Evolutionary conservation across 2,888 invertebrate genomes (phyloP), one percentile per base, ranked within the genome.

Genomic region (Caenorhabditis plicata): DNA sequence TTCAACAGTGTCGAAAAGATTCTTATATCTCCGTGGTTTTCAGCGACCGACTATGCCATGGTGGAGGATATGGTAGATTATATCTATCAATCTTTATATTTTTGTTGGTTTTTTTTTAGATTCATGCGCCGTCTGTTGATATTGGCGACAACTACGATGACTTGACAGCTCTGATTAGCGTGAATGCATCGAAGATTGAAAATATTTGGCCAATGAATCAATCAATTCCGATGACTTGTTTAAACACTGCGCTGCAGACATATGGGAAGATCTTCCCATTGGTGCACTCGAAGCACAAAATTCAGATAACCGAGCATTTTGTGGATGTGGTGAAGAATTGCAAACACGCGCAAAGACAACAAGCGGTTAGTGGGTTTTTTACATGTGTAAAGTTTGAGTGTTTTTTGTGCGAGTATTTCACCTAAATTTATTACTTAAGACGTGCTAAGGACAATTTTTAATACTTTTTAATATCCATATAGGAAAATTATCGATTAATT

Each of bases 121-220:
- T 95, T 39, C 91, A 93, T 2, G 90, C 92, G 80, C 92, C 92
- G 82, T 94, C 94, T 13, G 31, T 58, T 2, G 22, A 49, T 3
- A 93, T 94, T 2, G 92, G 94, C 35, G 93, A 96, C 8, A 83
- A 98, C 69, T 96, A 98, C 82, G 95, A 98, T 82, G 96, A 98
- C 84, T 87, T 91, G 2, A 91, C 93, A 81, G 90, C 90, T 77
- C 84, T 98, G 52, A 62, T 77, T 9, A 60, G 62, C 35, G 36
- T 50, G 7, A 54, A 61, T 2, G 63, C 65, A 2, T 49, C 51
- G 8, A 39, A 60, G 36, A 54, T 63, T 17, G 53, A 61, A 29
- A 65, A 65, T 23, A 48, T 54, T 1, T 78, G 77, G 75, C 80
- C 80, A 9, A 71, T 71, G 15, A 84, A 84, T 1, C 85, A 93